Percentiles rank a stretch among this genome's conserved stretches.
Conservation (phyloP, 2,888 invertebrate genomes). For the Coelogynopora nodosa region DNA sequence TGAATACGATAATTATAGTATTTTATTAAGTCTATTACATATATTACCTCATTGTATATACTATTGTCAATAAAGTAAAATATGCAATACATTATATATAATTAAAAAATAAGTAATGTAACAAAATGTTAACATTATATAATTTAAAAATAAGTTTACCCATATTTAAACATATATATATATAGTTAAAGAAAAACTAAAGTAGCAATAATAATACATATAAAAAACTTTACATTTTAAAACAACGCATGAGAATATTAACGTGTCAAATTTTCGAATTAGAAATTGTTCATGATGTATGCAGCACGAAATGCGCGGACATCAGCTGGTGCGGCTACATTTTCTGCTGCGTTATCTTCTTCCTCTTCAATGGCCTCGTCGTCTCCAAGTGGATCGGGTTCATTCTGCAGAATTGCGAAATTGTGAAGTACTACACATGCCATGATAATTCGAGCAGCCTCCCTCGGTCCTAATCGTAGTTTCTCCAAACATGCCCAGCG, state of each 20-base stretch:
- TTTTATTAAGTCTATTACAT: too few relatives aligned
- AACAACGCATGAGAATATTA: neutral
- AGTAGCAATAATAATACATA: neutral
- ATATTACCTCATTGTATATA: too few relatives aligned
- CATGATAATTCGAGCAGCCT: slow-evolving; percentile 20
- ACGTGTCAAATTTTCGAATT: neutral
- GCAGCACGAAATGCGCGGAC: slow-evolving; percentile 15
- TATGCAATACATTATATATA: neutral
- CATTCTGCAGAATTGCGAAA: neutral
- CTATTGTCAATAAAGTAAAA: neutral
- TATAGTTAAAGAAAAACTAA: neutral
- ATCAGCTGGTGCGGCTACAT: slow-evolving; percentile 6
- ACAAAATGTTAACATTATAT: too few relatives aligned
- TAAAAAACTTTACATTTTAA: neutral
- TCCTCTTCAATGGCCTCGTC: slow-evolving; percentile 25
- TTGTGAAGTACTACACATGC: neutral
- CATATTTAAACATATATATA: neutral
- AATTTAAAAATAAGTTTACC: neutral
- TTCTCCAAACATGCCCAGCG: slow-evolving; percentile 1
- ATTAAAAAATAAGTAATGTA: too few relatives aligned
- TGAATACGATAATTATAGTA: too few relatives aligned
- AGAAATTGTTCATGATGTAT: neutral
- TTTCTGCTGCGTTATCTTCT: slow-evolving; percentile 8
- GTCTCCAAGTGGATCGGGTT: neutral
- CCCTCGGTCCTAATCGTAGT: neutral